Conservation (phyloP, 2,797 vertebrate genomes). For the Xenops minutus region DNA sequence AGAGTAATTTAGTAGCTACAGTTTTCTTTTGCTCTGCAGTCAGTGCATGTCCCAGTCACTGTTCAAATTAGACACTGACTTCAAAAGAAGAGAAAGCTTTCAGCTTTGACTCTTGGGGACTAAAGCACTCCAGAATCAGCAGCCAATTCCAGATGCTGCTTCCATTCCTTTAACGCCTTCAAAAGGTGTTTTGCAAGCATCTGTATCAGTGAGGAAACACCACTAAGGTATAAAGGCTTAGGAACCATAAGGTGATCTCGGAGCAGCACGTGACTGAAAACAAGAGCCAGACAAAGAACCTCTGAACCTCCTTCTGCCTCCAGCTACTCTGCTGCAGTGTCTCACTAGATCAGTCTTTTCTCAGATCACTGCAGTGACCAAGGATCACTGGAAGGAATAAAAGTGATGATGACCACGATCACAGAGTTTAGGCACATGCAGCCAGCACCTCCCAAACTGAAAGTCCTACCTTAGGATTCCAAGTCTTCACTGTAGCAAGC, state of each 20-base stretch:
- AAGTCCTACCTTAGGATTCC: neutral
- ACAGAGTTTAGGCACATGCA: neutral
- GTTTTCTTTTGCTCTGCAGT: neutral
- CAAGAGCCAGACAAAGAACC: neutral
- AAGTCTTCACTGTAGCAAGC: neutral
- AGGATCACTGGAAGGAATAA: neutral
- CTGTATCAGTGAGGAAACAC: neutral
- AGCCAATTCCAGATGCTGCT: neutral
- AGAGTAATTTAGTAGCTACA: neutral
- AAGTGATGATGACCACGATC: neutral
- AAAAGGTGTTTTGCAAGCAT: neutral
- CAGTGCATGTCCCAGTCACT: neutral
- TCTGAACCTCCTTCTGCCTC: neutral
- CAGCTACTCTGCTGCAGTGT: neutral
- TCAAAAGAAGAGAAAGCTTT: neutral
- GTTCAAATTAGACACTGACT: neutral
- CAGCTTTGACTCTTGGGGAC: neutral
- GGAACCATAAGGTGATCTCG: neutral
- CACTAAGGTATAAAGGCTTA: neutral
- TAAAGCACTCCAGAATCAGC: neutral
- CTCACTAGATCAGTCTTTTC: neutral
- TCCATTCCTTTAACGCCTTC: neutral
- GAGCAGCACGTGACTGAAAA: neutral
- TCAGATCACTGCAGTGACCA: neutral
- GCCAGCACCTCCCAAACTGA: rapidly evolving